Base-by-base conservation (phyloP, 2,797 vertebrate species). In the Allobates femoralis region DNA sequence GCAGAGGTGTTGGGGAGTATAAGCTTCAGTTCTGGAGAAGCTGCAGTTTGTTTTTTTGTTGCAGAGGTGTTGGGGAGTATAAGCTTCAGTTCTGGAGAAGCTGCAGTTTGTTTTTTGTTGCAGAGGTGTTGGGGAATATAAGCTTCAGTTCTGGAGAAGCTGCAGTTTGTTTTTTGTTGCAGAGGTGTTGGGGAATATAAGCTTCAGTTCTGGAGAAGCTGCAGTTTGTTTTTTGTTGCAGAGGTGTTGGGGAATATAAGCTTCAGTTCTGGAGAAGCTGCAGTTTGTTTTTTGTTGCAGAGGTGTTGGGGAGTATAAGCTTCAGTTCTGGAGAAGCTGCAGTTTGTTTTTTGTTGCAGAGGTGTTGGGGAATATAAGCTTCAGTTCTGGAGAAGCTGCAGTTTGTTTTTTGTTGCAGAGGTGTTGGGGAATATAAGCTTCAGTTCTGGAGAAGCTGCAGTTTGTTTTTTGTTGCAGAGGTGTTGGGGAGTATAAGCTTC, bases 1-100 rank as follows among this genome's bases (percentile, higher is more conserved):
- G 88, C 85, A 88, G 81, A 74, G 89, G 89, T 86, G 86, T 90
- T 86, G 73, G 87, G 89, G 89, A n/a, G n/a, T 91, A 74, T 79
- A 85, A 67, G 56, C 89, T 76, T 87, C 88, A 84, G 89, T 84
- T 80, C 89, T 79, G 88, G 46, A 41, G 6, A 19, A 69, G 32
- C 66, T 34, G 66, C 64, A 16, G 8, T 67, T 26, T 60, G 10
- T 60, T n/a, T n/a, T n/a, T n/a, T n/a, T n/a, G n/a, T n/a, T 84
- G 88, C 85, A 88, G 81, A 74, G 89, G 89, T 86, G 86, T 90
- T 86, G 73, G 87, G 89, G 89, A n/a, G n/a, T 91, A 74, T 79
- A 85, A 67, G 56, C 89, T 76, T 87, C 88, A 84, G 89, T 84
- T 80, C 89, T 79, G 88, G 46, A 41, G 6, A 19, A 69, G 32